phyloP scores from a whole-genome alignment of 2,797 vertebrate species.

The Oreonectes daqikongensis region DNA sequence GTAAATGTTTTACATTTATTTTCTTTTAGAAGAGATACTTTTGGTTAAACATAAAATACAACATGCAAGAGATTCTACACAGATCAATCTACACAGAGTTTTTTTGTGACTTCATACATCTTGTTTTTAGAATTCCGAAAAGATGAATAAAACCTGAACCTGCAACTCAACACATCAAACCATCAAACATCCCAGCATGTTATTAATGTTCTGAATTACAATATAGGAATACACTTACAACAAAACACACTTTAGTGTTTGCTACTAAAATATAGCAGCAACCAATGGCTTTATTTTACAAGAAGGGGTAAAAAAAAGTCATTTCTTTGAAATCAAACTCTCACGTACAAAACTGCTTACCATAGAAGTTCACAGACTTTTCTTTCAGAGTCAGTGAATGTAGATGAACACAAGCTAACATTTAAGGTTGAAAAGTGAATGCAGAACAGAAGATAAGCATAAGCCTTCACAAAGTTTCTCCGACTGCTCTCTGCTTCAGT shows the following conservation, averaged over 20 bases:
- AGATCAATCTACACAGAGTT: neutral
- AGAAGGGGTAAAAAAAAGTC: neutral
- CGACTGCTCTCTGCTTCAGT: neutral
- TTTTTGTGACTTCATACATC: slow-evolving; percentile 16
- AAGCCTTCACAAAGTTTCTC: slow-evolving; percentile 19
- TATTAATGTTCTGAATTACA: neutral
- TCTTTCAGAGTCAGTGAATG: slow-evolving; percentile 4
- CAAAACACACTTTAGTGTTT: neutral
- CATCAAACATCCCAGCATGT: neutral
- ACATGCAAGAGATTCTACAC: slow-evolving; percentile 3
- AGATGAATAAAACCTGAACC: slow-evolving; percentile 2
- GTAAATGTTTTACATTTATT: neutral
- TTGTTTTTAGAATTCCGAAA: neutral
- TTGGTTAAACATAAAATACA: neutral
- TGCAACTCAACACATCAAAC: slow-evolving; percentile 8
- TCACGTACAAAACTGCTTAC: neutral
- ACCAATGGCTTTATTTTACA: neutral
- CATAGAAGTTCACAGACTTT: neutral
- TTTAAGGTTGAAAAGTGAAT: neutral
- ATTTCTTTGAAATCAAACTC: slow-evolving; percentile 21
- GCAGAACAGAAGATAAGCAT: neutral
- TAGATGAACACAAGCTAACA: neutral
- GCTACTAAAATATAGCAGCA: neutral
- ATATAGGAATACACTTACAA: neutral
- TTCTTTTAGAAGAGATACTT: neutral